Percentiles rank a stretch among this genome's conserved stretches.
These are phyloP conservation scores for Dyspetes luteomarginatus DNA, from an alignment of 2,888 invertebrate genomes.

Conservation along the genomic window DNA sequence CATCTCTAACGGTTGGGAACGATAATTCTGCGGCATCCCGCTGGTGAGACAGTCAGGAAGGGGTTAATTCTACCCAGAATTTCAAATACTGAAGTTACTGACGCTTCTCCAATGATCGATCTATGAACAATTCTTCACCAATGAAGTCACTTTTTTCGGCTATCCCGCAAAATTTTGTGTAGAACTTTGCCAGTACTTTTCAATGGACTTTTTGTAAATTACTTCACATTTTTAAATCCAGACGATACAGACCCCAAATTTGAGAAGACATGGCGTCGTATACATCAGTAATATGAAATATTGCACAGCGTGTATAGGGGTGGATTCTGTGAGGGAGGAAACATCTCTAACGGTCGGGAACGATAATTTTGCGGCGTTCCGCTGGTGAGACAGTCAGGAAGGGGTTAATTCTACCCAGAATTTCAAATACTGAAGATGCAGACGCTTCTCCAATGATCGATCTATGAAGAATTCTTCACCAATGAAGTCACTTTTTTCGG, in stretches of 20 bases:
- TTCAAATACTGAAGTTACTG: constrained; percentile 20
- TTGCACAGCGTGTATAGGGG: not conserved
- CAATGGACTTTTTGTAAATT: too few relatives aligned
- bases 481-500: too few relatives aligned
- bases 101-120: not conserved
- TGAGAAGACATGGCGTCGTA: not conserved
- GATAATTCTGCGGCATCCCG: constrained; percentile 48
- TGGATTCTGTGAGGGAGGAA: not conserved
- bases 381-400: constrained; percentile 31
- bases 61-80: constrained; percentile 39
- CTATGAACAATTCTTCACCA: too few relatives aligned
- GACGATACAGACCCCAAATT: not conserved
- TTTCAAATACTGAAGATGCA: constrained; percentile 24
- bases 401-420: constrained; percentile 35
- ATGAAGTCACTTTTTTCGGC: too few relatives aligned
- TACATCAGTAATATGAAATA: constrained; percentile 15
- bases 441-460: not conserved
- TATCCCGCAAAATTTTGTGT: too few relatives aligned
- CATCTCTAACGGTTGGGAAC: constrained; percentile 25
- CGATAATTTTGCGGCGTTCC: constrained; percentile 47
- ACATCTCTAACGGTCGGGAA: constrained; percentile 27
- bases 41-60: constrained; percentile 32
- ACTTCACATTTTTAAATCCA: too few relatives aligned
- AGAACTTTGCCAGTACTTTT: too few relatives aligned
- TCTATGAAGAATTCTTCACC: too few relatives aligned